A percentile compares a stretch with the other conserved stretches of the same genome.
Evolutionary conservation across 1,140 invertebrate genomes (phyloP).

Genomic region (Doryteuthis pealeii): DNA sequence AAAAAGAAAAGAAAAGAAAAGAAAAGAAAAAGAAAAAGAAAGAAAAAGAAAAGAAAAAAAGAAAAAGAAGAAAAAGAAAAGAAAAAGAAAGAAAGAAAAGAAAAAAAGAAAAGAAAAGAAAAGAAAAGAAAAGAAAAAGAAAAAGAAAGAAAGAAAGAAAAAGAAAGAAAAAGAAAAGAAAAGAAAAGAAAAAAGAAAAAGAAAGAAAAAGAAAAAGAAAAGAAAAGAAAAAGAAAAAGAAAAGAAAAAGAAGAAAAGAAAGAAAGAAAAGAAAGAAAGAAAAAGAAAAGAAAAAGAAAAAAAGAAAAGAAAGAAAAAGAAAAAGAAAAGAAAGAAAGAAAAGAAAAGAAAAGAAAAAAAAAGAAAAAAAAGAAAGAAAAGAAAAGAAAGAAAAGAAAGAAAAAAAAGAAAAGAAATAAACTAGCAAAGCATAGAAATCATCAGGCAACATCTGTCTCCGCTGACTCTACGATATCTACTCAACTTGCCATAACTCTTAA

Average conservation of each 20-base stretch:
- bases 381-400: no score
- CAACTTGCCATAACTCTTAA: no score
- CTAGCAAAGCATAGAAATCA: no score
- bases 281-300: slow-evolving; percentile 3
- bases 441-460: no score
- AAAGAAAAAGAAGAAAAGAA: slow-evolving; percentile 1
- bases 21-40: neutral
- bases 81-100: neutral
- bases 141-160: slow-evolving; percentile 4
- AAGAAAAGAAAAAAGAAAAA: slow-evolving; percentile 8
- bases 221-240: neutral
- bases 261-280: slow-evolving; percentile 13
- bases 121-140: slow-evolving; percentile 7
- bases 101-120: neutral
- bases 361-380: no score
- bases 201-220: neutral
- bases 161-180: neutral
- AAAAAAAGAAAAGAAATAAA: no score
- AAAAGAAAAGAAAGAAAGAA: no score
- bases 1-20: slow-evolving; percentile 13
- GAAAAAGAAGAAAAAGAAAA: slow-evolving; percentile 4
- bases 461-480: no score
- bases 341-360: no score
- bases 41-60: slow-evolving; percentile 15
- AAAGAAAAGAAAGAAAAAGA: no score